Evolutionary conservation across 2,888 invertebrate species (phyloP), one percentile per base, ranked within the genome.

Genomic region (Drosophila anomelani): DNA sequence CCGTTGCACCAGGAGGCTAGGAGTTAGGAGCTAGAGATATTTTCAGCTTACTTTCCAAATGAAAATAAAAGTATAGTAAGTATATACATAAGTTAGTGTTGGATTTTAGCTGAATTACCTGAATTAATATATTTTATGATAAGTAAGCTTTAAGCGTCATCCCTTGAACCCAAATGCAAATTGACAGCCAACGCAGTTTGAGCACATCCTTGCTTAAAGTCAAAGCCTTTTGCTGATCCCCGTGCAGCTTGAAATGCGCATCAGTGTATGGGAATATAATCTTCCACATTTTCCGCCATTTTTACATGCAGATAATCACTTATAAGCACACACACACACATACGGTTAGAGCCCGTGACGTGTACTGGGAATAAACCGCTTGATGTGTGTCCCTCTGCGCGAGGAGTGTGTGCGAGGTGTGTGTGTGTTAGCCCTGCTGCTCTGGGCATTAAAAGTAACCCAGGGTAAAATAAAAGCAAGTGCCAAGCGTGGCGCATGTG

Each of bases 401-500:
- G 23, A 13, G 20, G 36, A 23, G 51, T 2, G 34, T 17, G 38
- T 44, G 26, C 15, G 36, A 34, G 34, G 36, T 29, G 59, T 53
- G 54, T 53, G 54, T 60, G 55, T 55, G 60, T 54, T 17, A 41
- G 64, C 63, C 61, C 56, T 56, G 69, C 41, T 69, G 71, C 70
- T 66, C 55, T 68, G 73, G 80, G 77, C 75, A 84, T 85, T 79
- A 79, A 80, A 77, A 85, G 72, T 79, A 82, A 87, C 74, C 82
- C 64, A 74, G 87, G 85, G 87, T 81, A 79, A 82, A 84, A 87
- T 86, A 84, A 84, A 84, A 78, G 81, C 73, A 75, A 83, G 81
- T 72, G 76, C 74, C 74, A 64, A 77, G 54, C 66, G 80, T 69
- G 80, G 76, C 75, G 78, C 72, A 72, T 75, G 71, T 64, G 71